phyloP scores from a whole-genome alignment of 2,888 invertebrate genomes.

The Drosophila putrida region DNA sequence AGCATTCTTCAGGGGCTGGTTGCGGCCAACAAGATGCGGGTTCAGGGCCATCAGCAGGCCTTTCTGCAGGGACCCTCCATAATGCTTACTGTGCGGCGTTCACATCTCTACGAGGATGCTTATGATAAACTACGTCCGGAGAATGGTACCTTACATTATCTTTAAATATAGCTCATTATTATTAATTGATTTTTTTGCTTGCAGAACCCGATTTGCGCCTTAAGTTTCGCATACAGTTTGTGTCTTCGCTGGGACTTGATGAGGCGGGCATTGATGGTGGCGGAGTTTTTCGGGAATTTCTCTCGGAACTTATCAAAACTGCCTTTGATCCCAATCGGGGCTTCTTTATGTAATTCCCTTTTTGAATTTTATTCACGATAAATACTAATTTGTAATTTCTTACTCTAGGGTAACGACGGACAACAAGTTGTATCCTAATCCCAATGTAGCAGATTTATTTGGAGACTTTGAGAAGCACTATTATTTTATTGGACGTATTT shows the following conservation, averaged over 20 bases:
- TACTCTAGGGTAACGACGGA: slow-evolving; percentile 90
- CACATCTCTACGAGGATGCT: slow-evolving; percentile 99
- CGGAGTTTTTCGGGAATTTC: slow-evolving; percentile 97
- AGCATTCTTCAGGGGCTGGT: slow-evolving; percentile 92
- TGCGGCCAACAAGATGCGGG: slow-evolving; percentile 86
- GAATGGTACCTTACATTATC: slow-evolving; percentile 88
- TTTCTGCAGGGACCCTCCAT: slow-evolving; percentile 92
- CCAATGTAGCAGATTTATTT: slow-evolving; percentile 94
- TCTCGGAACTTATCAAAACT: slow-evolving; percentile 96
- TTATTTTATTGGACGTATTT: slow-evolving; percentile 96
- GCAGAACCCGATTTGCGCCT: slow-evolving; percentile 94
- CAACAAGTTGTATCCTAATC: slow-evolving; percentile 98
- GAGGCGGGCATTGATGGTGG: slow-evolving; percentile 99
- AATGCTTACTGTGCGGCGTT: slow-evolving; percentile 92
- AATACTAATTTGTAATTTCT: background rate
- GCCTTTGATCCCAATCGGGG: slow-evolving; percentile 99
- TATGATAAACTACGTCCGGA: slow-evolving; percentile 96
- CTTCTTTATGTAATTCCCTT: slow-evolving; percentile 89
- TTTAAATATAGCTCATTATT: background rate
- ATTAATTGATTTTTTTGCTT: slow-evolving; percentile 41
- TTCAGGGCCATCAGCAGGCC: slow-evolving; percentile 91
- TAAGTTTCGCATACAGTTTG: slow-evolving; percentile 94
- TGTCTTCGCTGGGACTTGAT: slow-evolving; percentile 95
- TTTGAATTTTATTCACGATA: background rate
- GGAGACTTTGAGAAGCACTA: slow-evolving; percentile 96